A percentile compares a stretch with the other conserved stretches of the same genome.
phyloP scores from a whole-genome alignment of 2,888 invertebrate genomes.

The Auanema freiburgensis region DNA sequence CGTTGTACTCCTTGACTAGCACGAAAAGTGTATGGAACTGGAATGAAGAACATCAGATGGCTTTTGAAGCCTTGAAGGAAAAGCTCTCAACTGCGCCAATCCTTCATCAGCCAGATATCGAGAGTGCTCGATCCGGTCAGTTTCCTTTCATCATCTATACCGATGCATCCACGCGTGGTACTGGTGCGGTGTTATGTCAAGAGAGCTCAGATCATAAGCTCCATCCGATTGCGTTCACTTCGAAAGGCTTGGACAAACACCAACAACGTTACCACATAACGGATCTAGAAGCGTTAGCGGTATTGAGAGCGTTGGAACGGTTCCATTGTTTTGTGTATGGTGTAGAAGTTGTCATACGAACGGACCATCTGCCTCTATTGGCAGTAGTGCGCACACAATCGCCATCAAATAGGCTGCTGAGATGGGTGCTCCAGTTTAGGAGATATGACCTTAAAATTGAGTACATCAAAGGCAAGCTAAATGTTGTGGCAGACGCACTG shows the following conservation, averaged over 20 bases:
- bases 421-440: slow-evolving; percentile 19
- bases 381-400: slow-evolving; percentile 7
- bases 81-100: slow-evolving; percentile 12
- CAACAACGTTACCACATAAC: slow-evolving; percentile 26
- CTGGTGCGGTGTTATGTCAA: slow-evolving; percentile 30
- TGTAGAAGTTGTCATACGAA: slow-evolving; percentile 19
- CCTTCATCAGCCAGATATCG: slow-evolving; percentile 28
- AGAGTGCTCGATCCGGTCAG: slow-evolving; percentile 18
- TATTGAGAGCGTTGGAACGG: slow-evolving; percentile 20
- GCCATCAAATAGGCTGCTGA: slow-evolving; percentile 10
- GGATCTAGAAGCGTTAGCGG: slow-evolving; percentile 37
- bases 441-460: slow-evolving; percentile 7
- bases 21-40: slow-evolving; percentile 11
- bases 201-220: slow-evolving; percentile 4
- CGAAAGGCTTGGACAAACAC: slow-evolving; percentile 14
- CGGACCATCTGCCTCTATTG: slow-evolving; percentile 32
- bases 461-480: slow-evolving; percentile 17
- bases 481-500: slow-evolving; percentile 22
- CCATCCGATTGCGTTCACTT: slow-evolving; percentile 24
- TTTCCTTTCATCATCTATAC: slow-evolving; percentile 29
- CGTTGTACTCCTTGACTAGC: slow-evolving; percentile 18
- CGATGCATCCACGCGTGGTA: slow-evolving; percentile 25
- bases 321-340: slow-evolving; percentile 26
- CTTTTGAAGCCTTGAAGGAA: slow-evolving; percentile 27
- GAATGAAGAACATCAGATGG: slow-evolving; percentile 2